These are phyloP conservation scores for Caligus rogercresseyi DNA, from an alignment of 1,140 invertebrate species.

Conservation along the genomic window DNA sequence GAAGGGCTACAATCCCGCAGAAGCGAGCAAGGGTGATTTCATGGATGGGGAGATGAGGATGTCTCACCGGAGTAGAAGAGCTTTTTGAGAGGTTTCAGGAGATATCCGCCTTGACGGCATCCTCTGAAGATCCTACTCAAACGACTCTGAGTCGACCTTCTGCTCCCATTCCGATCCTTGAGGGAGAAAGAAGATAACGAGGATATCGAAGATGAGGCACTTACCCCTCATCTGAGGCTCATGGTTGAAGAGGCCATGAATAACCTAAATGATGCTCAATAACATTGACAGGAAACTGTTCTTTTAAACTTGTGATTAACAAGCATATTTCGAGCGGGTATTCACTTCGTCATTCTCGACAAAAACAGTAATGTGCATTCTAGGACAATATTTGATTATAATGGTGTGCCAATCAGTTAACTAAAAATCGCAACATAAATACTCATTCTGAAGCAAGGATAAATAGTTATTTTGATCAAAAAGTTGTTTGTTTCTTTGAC, in stretches of 20 bases:
- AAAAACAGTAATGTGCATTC: too few relatives aligned
- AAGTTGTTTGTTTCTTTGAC: too few relatives aligned
- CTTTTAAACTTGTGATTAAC: too few relatives aligned
- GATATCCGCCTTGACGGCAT: slow-evolving; percentile 1
- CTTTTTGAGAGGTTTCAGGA: not conserved
- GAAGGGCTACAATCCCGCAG: not conserved
- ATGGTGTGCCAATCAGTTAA: too few relatives aligned
- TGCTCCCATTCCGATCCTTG: not conserved
- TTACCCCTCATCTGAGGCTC: not conserved
- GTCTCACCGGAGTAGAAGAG: not conserved
- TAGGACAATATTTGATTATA: too few relatives aligned
- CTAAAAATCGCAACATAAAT: too few relatives aligned
- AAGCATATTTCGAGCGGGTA: too few relatives aligned
- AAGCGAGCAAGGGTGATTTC: not conserved
- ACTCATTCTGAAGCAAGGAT: too few relatives aligned
- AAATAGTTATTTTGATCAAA: too few relatives aligned
- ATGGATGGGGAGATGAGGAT: not conserved
- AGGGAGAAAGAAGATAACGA: not conserved
- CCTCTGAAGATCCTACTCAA: not conserved
- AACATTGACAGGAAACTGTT: too few relatives aligned
- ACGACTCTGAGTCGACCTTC: not conserved
- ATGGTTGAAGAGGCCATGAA: slow-evolving; percentile 9
- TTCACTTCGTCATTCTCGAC: too few relatives aligned
- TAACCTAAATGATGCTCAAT: slow-evolving; percentile 5
- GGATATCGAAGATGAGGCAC: not conserved